These are phyloP conservation scores for Callithrix jacchus DNA, from an alignment of 2,113 vertebrate species.

Conservation along the genomic window DNA sequence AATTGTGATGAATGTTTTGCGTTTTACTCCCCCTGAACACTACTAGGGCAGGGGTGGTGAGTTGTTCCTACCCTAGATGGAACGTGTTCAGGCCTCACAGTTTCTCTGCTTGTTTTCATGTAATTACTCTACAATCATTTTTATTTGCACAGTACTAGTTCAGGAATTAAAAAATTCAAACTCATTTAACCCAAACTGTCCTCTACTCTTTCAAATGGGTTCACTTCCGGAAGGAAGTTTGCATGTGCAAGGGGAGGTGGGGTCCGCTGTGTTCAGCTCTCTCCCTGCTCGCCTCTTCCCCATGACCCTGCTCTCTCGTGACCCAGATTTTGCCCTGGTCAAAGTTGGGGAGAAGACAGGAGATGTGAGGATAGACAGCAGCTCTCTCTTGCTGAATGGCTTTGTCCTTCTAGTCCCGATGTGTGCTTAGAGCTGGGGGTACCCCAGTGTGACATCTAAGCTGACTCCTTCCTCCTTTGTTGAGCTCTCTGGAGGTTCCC, in stretches of 20 bases:
- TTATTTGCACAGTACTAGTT: neutral
- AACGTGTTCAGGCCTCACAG: neutral
- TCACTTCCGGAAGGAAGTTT: neutral
- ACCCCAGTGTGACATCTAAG: neutral
- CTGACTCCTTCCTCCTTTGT: neutral
- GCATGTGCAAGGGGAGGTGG: fast-evolving
- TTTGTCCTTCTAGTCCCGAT: neutral
- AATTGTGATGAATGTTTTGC: neutral
- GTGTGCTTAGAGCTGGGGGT: neutral
- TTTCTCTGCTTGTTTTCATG: neutral
- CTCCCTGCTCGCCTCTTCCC: neutral
- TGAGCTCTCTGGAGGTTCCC: neutral
- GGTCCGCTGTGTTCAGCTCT: neutral
- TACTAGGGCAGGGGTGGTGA: neutral
- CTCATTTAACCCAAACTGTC: neutral
- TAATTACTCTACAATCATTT: neutral
- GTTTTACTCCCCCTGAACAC: neutral
- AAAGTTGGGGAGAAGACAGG: neutral
- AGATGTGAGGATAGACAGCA: too few species aligned
- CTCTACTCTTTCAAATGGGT: too few species aligned
- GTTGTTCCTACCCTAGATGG: neutral
- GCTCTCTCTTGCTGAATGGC: neutral
- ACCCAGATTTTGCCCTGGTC: neutral
- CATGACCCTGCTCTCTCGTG: neutral
- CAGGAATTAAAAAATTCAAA: neutral